Base-by-base conservation (phyloP, 1,140 invertebrate genomes). In the Macrosteles quadrilineatus region DNA sequence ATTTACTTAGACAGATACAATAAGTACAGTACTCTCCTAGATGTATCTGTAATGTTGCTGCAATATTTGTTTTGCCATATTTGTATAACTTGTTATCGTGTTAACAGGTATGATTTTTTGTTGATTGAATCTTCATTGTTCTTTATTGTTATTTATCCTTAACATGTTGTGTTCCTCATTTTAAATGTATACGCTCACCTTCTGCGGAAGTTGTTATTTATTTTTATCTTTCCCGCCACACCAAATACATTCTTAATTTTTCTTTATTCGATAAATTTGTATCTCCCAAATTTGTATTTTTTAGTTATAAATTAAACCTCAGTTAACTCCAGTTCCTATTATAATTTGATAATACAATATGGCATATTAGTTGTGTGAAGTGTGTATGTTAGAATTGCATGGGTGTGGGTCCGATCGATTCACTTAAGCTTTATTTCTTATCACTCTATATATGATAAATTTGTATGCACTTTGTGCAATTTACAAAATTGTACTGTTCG, bases 21-120 rank as follows among this genome's bases (percentile, higher is more conserved):
- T 71, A 71, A 71, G 32, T 69, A 63, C 45, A 55, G 65, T 68
- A 69, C 69, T 74, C 70, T 71, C 71, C 68, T 74, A 74, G 73
- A 71, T 74, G 73, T 74, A 74, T 66, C 73, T 70, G 57, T 73
- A 59, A 71, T 73, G 72, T 72, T 71, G 73, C 72, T 71, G 65
- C 57, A 62, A n/a, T 69, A n/a, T 69, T 73, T 74, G 64, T 69
- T 72, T 72, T 74, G 71, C 73, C 69, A 71, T 70, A 67, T 68
- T 68, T 71, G 64, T 70, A 72, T 55, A 67, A 32, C 63, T 57
- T 32, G 55, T 65, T 43, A 36, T 66, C n/a, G 23, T 30, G 21
- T 59, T 27, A 50, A 50, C 47, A 50, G 47, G 47, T 50, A 50
- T 50, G 4, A 55, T 21, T 53, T 53, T 71, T 71, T 45, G 64